phyloP scores from a whole-genome alignment of 2,113 vertebrate genomes.

The Gulo gulo region DNA sequence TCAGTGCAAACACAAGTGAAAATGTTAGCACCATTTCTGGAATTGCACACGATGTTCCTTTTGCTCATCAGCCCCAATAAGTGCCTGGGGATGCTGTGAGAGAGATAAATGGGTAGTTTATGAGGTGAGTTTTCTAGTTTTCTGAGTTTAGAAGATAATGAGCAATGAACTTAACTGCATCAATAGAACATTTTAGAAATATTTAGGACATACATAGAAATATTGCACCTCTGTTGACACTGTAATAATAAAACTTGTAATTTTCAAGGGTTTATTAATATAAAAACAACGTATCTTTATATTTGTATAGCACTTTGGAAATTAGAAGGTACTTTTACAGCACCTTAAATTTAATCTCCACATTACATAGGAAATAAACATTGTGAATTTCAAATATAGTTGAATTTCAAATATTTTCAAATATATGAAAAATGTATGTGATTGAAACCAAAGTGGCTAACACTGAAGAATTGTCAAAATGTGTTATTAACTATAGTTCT shows the following conservation, averaged over 20 bases:
- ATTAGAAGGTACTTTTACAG: not conserved
- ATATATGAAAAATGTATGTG: not conserved
- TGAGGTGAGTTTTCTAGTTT: not conserved
- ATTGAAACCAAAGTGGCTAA: not conserved
- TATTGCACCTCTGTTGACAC: not conserved
- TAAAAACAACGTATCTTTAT: not conserved
- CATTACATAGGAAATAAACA: not conserved
- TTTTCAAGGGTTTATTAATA: not conserved
- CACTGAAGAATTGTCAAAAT: not conserved
- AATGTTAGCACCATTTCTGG: not conserved
- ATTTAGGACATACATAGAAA: not conserved
- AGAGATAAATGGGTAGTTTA: not conserved
- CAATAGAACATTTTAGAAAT: not conserved
- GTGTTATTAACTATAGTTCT: not conserved
- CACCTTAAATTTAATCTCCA: not conserved
- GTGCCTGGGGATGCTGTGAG: not conserved
- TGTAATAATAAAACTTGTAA: not conserved
- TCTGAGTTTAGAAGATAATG: not conserved
- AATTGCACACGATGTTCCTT: not conserved
- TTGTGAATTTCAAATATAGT: constrained; percentile 13
- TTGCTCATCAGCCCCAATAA: not conserved
- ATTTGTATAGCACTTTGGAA: not conserved
- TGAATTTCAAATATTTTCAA: constrained; percentile 16
- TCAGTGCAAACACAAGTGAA: not conserved
- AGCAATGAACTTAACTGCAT: not conserved